A percentile compares a stretch with the other conserved stretches of the same genome.
phyloP scores from a whole-genome alignment of 2,888 invertebrate genomes.

The Halictus quadricinctus region DNA sequence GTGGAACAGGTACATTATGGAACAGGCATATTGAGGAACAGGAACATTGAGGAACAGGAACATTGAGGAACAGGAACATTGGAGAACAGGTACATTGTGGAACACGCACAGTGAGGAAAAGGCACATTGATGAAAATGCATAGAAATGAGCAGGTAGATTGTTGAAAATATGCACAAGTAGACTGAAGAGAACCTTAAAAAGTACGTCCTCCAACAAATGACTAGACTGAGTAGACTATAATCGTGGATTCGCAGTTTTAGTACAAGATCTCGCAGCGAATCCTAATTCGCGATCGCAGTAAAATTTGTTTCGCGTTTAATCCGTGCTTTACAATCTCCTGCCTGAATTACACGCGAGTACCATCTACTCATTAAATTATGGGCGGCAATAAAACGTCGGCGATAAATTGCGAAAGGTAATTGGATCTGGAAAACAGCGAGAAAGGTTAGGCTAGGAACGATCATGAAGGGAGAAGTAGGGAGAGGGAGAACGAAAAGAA shows the following conservation, averaged over 20 bases:
- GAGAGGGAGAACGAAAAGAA: background rate
- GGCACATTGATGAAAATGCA: too few species aligned
- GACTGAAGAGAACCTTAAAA: too few species aligned
- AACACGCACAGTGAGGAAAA: too few species aligned
- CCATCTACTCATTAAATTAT: slow-evolving; percentile 4
- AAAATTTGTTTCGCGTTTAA: background rate
- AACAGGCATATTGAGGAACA: too few species aligned
- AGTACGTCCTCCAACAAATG: too few species aligned
- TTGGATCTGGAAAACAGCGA: background rate
- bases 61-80: too few species aligned
- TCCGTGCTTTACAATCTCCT: background rate
- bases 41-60: too few species aligned
- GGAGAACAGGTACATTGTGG: too few species aligned
- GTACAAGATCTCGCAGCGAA: background rate
- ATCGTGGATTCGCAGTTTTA: background rate
- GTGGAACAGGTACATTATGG: too few species aligned
- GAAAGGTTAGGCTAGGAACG: slow-evolving; percentile 4
- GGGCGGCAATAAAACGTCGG: background rate
- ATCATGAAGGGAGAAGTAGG: background rate
- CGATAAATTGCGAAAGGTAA: background rate
- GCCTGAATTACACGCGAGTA: background rate
- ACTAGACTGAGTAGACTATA: background rate
- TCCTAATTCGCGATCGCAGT: background rate
- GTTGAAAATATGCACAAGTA: too few species aligned
- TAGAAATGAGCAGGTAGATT: too few species aligned